These are phyloP conservation scores for Neodon shergylaensis DNA, from an alignment of 2,113 vertebrate species.

Conservation along the genomic window DNA sequence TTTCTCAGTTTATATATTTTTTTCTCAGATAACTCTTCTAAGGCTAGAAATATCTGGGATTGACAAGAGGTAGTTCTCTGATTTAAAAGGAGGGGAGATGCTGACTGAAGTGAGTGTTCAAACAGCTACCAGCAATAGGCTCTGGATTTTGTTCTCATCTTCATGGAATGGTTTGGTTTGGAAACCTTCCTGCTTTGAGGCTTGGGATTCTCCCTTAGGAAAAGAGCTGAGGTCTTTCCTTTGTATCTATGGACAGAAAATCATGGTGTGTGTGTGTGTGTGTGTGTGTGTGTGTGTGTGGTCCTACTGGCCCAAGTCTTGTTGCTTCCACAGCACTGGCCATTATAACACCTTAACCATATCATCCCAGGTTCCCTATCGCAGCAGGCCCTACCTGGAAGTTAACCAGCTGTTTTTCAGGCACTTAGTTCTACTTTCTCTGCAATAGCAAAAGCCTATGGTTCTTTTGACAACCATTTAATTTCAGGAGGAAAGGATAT, in stretches of 20 bases:
- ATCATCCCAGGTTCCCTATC: not conserved
- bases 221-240: not conserved
- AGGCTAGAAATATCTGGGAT: not conserved
- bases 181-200: not conserved
- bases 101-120: not conserved
- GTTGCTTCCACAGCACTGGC: not conserved
- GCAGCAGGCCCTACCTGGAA: not conserved
- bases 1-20: not conserved
- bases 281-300: too few relatives aligned
- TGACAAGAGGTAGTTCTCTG: not conserved
- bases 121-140: not conserved
- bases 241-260: not conserved
- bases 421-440: not conserved
- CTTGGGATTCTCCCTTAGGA: not conserved
- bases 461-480: not conserved
- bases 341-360: not conserved
- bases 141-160: slow-evolving; percentile 38
- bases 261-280: not conserved
- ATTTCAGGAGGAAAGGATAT: not conserved
- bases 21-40: not conserved
- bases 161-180: not conserved
- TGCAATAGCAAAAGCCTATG: not conserved
- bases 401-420: not conserved
- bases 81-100: too few relatives aligned
- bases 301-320: not conserved